phyloP scores from a whole-genome alignment of 2,113 vertebrate genomes.

The Saguinus midas region DNA sequence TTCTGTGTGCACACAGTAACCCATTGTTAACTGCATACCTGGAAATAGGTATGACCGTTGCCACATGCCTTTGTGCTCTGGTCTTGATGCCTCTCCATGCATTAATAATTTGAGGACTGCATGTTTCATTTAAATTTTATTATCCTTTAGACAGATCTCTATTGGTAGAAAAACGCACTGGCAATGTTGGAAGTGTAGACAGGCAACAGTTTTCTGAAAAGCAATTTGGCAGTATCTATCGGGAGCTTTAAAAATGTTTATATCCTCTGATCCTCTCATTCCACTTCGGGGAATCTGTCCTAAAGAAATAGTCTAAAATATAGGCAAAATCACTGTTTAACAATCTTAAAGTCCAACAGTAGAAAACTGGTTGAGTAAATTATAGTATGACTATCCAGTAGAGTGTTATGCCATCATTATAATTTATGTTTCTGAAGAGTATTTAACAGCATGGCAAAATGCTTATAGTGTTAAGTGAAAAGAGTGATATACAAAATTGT shows the following conservation, averaged over 20 bases:
- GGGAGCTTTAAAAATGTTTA: slow-evolving; percentile 70
- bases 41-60: slow-evolving; percentile 44
- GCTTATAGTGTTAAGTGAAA: slow-evolving; percentile 35
- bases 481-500: slow-evolving; percentile 18
- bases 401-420: slow-evolving; percentile 6
- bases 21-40: slow-evolving; percentile 34
- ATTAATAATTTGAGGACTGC: slow-evolving; percentile 45
- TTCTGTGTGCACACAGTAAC: slow-evolving; percentile 6
- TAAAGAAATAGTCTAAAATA: slow-evolving; percentile 72
- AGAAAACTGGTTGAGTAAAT: slow-evolving; percentile 65
- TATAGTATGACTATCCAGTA: slow-evolving; percentile 9
- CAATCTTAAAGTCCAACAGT: slow-evolving; percentile 60
- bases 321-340: slow-evolving; percentile 58
- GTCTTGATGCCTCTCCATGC: slow-evolving; percentile 19
- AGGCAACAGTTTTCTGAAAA: slow-evolving; percentile 71
- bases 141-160: slow-evolving; percentile 59
- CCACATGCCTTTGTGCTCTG: neutral
- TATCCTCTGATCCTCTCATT: slow-evolving; percentile 71
- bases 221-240: slow-evolving; percentile 72
- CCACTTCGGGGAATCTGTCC: slow-evolving; percentile 72
- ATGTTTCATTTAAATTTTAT: slow-evolving; percentile 65
- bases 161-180: slow-evolving; percentile 59
- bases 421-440: slow-evolving; percentile 26
- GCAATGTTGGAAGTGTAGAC: slow-evolving; percentile 61
- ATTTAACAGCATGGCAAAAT: slow-evolving; percentile 31